Conservation (phyloP, 2,888 invertebrate genomes). For the Epinotia ramella region DNA sequence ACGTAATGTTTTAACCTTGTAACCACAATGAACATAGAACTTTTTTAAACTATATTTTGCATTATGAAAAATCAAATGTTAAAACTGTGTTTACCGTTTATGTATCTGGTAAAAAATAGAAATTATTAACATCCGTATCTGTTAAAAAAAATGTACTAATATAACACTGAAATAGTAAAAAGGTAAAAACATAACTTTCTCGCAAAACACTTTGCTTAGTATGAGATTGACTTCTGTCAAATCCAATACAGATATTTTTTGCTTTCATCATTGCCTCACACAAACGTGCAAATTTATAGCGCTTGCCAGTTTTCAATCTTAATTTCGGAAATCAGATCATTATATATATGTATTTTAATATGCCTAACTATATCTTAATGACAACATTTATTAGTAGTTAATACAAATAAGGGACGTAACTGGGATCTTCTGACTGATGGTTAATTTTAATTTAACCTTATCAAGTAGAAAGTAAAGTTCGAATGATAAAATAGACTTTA, state of each 20-base stretch:
- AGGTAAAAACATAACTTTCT: background rate
- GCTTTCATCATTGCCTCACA: background rate
- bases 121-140: no score
- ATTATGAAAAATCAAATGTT: no score
- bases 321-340: conserved; percentile 73
- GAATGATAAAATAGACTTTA: background rate
- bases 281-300: conserved; percentile 5
- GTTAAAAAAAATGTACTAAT: no score
- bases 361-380: conserved; percentile 48
- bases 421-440: conserved; percentile 49
- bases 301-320: conserved; percentile 33
- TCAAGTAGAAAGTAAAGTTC: background rate
- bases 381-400: conserved; percentile 47
- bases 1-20: conserved; percentile 2
- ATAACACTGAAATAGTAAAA: background rate
- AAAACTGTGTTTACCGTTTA: no score
- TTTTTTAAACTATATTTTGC: background rate
- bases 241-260: background rate
- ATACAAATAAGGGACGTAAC: conserved; percentile 51
- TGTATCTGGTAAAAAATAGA: no score
- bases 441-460: conserved; percentile 24
- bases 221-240: background rate
- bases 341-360: conserved; percentile 55
- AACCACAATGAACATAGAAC: background rate
- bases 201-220: background rate